Evolutionary conservation across 2,113 vertebrate genomes (phyloP), one percentile per base, ranked within the genome.

Genomic region (Xyliphius kryptos): DNA sequence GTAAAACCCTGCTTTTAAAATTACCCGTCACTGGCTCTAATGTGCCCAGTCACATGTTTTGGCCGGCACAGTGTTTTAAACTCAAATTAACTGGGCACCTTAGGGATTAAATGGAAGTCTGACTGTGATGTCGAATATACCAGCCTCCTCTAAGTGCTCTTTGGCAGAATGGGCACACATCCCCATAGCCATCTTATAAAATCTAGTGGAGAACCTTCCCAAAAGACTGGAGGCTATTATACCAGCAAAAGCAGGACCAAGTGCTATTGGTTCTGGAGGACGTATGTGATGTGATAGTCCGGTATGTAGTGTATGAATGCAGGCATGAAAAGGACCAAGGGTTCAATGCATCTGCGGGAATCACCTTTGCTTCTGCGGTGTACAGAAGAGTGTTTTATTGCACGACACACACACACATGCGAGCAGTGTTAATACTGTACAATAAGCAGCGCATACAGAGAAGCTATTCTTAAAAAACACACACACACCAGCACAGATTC

Each of bases 281-380:
- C n/a, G n/a, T n/a, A n/a, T n/a, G n/a, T n/a, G n/a, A n/a, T n/a
- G n/a, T n/a, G n/a, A n/a, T n/a, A n/a, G n/a, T n/a, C n/a, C n/a
- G 2, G 14, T 2, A 41, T 41, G 9, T 8, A 41, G 41, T 7
- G 44, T 12, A 54, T 26, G 16, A 15, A 14, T 50, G 17, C 16
- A 22, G 38, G 38, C 20, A 60, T 60, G 9, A n/a, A 3, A 40
- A 40, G 13, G 4, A 44, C 44, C 46, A 52, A 53, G 48, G 50
- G 67, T 58, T 46, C 9, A n/a, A n/a, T 8, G 4, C 8, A 1
- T 57, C 6, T 1, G 8, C 4, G 14, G 16, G 26, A 70, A 58
- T 63, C 52, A 40, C 22, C n/a, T 44, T 16, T 52, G 38, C 53
- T 63, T 59, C 47, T 53, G 38, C n/a, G n/a, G n/a, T n/a, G n/a